Evolutionary conservation across 2,113 vertebrate genomes (phyloP), one percentile per base, ranked within the genome.

Genomic region (Podarcis cretensis): DNA sequence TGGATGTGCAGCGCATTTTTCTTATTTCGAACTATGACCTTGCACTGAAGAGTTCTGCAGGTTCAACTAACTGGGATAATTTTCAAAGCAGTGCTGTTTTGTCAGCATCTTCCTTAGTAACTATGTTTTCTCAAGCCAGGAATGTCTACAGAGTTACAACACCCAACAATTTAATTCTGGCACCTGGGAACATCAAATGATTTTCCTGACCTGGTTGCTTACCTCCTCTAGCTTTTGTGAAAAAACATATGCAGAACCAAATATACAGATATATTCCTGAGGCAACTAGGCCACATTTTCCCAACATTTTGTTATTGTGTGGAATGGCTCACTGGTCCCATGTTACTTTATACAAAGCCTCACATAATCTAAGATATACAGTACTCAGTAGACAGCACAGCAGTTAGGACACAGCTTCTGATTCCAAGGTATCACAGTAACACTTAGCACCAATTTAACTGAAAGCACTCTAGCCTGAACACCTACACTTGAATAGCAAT

Each of bases 391-490:
- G 48, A 54, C 48, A 54, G 9, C 48, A 54, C 9, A 54, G 27
- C 65, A 59, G 93, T 91, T 83, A 93, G 89, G 89, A 91, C 89
- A 93, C 91, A 32, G 1, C 91, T 93, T 91, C 88, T n/a, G 12
- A 95, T 92, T 91, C 89, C 54, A 86, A 96, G 86, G 66, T 79
- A 94, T 89, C 77, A 4, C 76, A 93, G 87, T 88, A 87, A 32
- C 89, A 87, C 20, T 88, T 16, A 43, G 73, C 94, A 87, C 87
- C 93, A 95, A 95, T 80, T 94, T 59, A 89, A 86, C 93, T 91
- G 32, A 94, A 87, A 90, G 89, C 23, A 89, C 89, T 93, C 92
- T 79, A 86, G 90, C 93, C 90, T 91, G 94, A 94, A 96, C 71
- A 94, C 90, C 83, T 21, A 54, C 48, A 54, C 48, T 54, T 10